Base-by-base conservation (phyloP, 2,888 invertebrate genomes). In the Pandemis heparana region DNA sequence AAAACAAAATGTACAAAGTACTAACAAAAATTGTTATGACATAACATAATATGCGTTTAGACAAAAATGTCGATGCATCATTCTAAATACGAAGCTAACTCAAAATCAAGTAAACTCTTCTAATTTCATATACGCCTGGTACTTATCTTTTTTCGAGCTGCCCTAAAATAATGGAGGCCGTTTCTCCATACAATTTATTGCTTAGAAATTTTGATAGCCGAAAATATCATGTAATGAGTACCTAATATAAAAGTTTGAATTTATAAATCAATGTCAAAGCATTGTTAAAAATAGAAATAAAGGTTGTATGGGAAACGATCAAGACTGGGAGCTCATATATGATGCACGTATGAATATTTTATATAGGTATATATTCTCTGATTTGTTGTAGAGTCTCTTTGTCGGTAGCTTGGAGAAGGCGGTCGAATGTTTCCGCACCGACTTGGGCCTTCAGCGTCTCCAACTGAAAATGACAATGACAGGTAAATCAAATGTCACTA, bases 341-440 rank as follows among this genome's bases (percentile, higher is more conserved):
- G 23, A 10, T 43, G 16, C 51, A 53, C 16, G 9, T 16, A 18
- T 16, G 18, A 56, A 56, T 12, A 10, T 56, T 38, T 41, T 41
- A 76, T 83, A 94, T 85, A 38, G 93, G 92, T 83, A 95, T 89
- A 77, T 96, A 96, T 83, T 96, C 96, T 82, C 95, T 94, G 76
- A 97, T 95, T 85, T 97, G 97, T 75, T 96, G 95, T 82, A 97
- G 89, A 1, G 97, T 97, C 79, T 97, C 97, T 4, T 95, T 95
- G 81, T 97, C 97, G 0, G 98, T 95, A 3, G 96, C 96, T 70
- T 96, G 96, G 83, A 98, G 90, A 69, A 98, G 92, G 73, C 96
- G 96, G 74, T 97, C 96, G 87, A 97, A 98, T 10, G 96, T 96
- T 63, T 95, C 95, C n/a, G 95, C 94, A 0, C 98, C 98, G n/a